Evolutionary conservation across 1,140 invertebrate species (phyloP).

Genomic region (Lasioglossum albipes): DNA sequence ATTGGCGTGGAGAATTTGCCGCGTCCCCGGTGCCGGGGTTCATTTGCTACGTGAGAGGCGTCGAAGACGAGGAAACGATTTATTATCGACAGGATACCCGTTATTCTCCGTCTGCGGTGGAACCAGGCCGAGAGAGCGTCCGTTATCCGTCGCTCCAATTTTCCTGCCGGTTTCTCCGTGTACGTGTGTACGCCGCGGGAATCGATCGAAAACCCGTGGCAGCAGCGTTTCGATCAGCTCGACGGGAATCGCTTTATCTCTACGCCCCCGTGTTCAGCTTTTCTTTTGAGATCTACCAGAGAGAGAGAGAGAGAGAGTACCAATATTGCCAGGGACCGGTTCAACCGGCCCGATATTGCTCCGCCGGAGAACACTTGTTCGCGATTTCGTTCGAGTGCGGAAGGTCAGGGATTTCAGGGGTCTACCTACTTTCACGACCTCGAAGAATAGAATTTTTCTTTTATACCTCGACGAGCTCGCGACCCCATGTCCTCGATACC

Average conservation of each 20-base stretch:
- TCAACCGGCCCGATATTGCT: neutral
- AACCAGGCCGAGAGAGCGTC: conserved; percentile 50
- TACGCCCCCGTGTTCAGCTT: neutral
- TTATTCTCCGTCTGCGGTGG: conserved; percentile 42
- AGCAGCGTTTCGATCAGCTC: conserved; percentile 37
- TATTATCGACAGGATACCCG: conserved; percentile 53
- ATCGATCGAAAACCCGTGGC: conserved; percentile 44
- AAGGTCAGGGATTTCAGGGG: neutral
- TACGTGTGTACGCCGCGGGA: neutral
- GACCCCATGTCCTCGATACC: too few relatives aligned
- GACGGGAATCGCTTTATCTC: conserved; percentile 50
- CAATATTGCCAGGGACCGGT: neutral
- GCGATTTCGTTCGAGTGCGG: neutral
- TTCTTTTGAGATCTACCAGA: neutral
- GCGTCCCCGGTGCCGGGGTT: neutral
- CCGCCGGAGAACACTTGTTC: neutral
- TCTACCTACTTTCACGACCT: too few relatives aligned
- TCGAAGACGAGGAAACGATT: conserved; percentile 44
- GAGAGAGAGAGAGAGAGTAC: too few relatives aligned
- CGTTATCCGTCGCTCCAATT: conserved; percentile 57
- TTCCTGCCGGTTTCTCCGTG: conserved; percentile 2
- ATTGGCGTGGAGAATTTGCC: neutral
- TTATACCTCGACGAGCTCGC: too few relatives aligned
- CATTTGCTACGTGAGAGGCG: neutral
- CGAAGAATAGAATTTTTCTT: too few relatives aligned